Evolutionary conservation across 2,113 vertebrate genomes (phyloP).

Genomic region (Alosa alosa): DNA sequence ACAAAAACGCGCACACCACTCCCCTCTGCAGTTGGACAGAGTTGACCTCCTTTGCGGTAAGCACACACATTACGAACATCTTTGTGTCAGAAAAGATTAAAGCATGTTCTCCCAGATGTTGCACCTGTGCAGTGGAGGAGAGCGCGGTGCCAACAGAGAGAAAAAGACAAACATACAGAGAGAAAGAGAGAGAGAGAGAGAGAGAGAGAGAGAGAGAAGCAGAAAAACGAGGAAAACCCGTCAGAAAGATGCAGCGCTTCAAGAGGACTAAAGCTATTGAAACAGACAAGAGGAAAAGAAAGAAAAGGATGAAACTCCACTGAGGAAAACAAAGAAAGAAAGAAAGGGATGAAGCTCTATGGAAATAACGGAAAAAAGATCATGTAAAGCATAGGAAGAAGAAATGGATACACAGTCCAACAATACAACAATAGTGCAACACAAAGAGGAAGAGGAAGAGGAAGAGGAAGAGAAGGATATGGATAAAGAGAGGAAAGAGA

Average conservation of each 20-base stretch:
- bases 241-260: neutral
- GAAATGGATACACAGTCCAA: too few species aligned
- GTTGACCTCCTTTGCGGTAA: neutral
- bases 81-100: slow-evolving; percentile 22
- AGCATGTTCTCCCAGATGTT: neutral
- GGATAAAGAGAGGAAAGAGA: neutral
- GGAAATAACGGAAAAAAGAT: neutral
- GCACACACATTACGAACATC: neutral
- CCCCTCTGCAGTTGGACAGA: neutral
- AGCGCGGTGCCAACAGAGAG: neutral
- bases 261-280: neutral
- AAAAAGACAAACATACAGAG: neutral
- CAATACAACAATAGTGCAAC: too few species aligned
- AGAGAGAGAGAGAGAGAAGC: too few species aligned
- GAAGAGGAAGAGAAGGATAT: neutral
- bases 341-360: neutral
- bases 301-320: neutral
- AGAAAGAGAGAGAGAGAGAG: neutral
- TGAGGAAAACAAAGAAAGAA: neutral
- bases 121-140: neutral
- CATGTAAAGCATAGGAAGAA: neutral
- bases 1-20: slow-evolving; percentile 4
- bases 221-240: neutral
- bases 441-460: neutral
- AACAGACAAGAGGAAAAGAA: neutral